Percentiles rank a stretch among this genome's conserved stretches.
phyloP scores from a whole-genome alignment of 1,140 invertebrate genomes.

The Pemphigus obesinymphae region DNA sequence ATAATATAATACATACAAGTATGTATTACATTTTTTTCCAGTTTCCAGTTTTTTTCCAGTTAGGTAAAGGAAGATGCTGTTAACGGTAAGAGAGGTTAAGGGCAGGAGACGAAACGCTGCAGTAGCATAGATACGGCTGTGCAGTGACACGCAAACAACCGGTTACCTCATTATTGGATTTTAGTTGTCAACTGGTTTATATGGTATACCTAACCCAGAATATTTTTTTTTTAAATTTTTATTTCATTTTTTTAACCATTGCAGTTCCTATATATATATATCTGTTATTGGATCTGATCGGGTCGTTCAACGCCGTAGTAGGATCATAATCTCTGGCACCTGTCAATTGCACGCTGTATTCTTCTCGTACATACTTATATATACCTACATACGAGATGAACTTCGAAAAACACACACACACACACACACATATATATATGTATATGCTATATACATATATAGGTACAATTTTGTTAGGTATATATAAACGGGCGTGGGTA shows the following conservation, averaged over 20 bases:
- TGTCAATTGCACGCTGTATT: background rate
- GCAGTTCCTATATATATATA: background rate
- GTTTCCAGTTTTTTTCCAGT: conserved; percentile 11
- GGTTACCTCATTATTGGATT: conserved; percentile 30
- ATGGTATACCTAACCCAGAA: background rate
- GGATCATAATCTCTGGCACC: background rate
- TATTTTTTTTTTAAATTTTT: background rate
- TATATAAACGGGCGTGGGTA: too few species aligned
- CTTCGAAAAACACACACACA: too few species aligned
- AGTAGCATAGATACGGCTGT: background rate
- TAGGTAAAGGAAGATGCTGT: conserved; percentile 19
- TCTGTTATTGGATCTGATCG: background rate
- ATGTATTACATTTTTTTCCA: background rate
- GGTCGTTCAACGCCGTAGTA: background rate
- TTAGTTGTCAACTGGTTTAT: conserved; percentile 14
- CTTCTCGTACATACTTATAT: too few species aligned
- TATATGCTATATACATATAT: too few species aligned
- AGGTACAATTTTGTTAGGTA: too few species aligned
- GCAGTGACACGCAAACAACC: conserved; percentile 17
- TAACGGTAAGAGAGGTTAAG: conserved; percentile 27
- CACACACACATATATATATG: too few species aligned
- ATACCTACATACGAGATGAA: too few species aligned
- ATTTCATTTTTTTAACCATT: background rate
- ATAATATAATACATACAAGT: background rate
- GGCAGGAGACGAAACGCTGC: background rate